These are phyloP conservation scores for Holothuria glaberrima DNA, from an alignment of 35 echinoderm and acorn worm species.

Conservation along the genomic window DNA sequence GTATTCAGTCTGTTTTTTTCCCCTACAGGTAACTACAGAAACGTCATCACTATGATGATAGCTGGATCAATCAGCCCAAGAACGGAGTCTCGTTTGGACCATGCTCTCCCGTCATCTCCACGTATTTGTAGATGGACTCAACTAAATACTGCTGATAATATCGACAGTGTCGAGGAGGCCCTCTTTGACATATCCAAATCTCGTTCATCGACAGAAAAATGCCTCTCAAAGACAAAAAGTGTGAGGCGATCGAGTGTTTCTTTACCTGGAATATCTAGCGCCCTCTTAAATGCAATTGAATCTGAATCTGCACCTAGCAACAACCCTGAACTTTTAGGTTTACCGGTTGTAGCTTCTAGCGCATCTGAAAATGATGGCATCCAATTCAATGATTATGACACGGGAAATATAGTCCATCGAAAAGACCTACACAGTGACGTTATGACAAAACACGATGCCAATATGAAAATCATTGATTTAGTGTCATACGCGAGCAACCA, in stretches of 20 bases:
- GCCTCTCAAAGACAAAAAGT: neutral
- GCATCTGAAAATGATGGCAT: neutral
- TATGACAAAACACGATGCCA: neutral
- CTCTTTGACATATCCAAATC: conserved; percentile 11
- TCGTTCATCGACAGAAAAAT: neutral
- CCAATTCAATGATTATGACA: neutral
- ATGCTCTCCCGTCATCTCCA: neutral
- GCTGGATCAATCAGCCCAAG: conserved; percentile 20
- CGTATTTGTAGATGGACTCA: neutral
- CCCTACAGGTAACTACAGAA: neutral
- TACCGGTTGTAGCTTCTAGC: neutral
- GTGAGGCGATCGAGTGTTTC: neutral
- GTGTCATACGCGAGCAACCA: conserved; percentile 34
- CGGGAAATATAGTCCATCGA: neutral
- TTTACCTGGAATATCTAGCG: conserved; percentile 32
- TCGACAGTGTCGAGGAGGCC: neutral
- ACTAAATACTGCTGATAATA: neutral
- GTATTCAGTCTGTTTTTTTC: neutral
- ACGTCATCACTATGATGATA: neutral
- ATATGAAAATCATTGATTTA: conserved; percentile 42
- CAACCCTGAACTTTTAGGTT: neutral
- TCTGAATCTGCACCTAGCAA: neutral
- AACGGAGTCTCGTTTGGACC: conserved; percentile 30
- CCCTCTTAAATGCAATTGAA: conserved; percentile 20
- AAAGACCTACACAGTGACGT: neutral